Conservation (phyloP, 2,888 invertebrate genomes). For the Helobdella robusta region DNA sequence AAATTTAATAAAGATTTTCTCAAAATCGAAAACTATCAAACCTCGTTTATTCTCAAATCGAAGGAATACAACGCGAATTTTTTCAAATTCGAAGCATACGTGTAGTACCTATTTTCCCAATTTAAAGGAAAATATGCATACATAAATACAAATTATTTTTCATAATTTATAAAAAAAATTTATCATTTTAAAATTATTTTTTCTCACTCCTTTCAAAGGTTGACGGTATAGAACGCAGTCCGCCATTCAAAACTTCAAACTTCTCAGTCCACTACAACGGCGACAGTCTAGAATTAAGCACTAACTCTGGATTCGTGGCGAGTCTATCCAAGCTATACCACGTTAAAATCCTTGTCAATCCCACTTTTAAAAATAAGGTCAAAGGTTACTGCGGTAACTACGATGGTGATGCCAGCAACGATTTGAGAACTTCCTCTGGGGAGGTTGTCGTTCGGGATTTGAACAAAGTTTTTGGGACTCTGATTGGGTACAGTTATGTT, state of each 20-base stretch:
- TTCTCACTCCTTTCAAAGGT: not conserved
- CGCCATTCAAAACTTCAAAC: not conserved
- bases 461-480: not conserved
- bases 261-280: slow-evolving; percentile 11
- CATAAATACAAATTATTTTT: too few relatives aligned
- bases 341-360: not conserved
- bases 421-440: not conserved
- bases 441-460: not conserved
- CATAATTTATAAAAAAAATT: not conserved
- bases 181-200: not conserved
- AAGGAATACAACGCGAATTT: too few relatives aligned
- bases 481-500: not conserved
- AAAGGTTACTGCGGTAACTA: slow-evolving; percentile 19
- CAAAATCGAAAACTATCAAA: too few relatives aligned
- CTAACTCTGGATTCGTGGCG: not conserved
- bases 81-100: too few relatives aligned
- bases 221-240: not conserved
- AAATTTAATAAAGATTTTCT: not conserved
- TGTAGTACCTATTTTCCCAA: too few relatives aligned
- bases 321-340: not conserved
- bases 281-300: slow-evolving; percentile 7
- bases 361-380: slow-evolving; percentile 11
- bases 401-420: slow-evolving; percentile 11
- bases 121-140: too few relatives aligned
- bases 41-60: too few relatives aligned